Percentiles rank a stretch among this genome's conserved stretches.
Conservation (phyloP, 2,888 invertebrate species). For the Drosophila austrosaltans region DNA sequence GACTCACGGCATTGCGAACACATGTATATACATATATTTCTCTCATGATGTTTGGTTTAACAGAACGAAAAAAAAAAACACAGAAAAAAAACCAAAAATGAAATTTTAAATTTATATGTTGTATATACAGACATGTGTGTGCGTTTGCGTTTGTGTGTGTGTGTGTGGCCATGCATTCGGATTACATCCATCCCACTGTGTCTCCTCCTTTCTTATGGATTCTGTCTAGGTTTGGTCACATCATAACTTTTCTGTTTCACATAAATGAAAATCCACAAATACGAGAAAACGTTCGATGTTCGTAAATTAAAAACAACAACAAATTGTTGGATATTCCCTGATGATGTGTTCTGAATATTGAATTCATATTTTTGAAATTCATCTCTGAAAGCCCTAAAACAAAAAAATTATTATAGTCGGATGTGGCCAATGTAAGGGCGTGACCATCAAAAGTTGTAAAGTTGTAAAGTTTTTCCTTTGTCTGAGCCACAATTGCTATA, state of each 20-base stretch:
- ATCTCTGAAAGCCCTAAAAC: constrained; percentile 22
- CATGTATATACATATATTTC: constrained; percentile 46
- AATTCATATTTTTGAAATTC: constrained; percentile 47
- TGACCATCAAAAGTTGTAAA: constrained; percentile 47
- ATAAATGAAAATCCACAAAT: constrained; percentile 66
- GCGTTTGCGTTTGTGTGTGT: constrained; percentile 24
- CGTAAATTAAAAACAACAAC: constrained; percentile 66
- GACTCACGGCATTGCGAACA: constrained; percentile 24
- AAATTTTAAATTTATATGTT: constrained; percentile 62
- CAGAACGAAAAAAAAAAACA: constrained; percentile 12
- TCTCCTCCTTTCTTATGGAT: constrained; percentile 2
- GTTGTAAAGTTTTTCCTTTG: constrained; percentile 36
- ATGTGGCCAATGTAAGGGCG: constrained; percentile 42
- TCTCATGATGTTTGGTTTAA: constrained; percentile 33
- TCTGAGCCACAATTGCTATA: constrained; percentile 22
- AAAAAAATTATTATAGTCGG: constrained; percentile 35
- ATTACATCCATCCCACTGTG: constrained; percentile 11
- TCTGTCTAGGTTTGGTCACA: constrained; percentile 48
- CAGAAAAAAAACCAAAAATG: constrained; percentile 25
- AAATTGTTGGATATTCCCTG: constrained; percentile 68
- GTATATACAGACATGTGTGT: constrained; percentile 37
- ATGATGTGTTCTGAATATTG: constrained; percentile 62
- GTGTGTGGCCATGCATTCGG: constrained; percentile 6
- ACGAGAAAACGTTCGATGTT: constrained; percentile 57
- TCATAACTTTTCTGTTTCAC: constrained; percentile 62